Percentiles rank a stretch among this genome's conserved stretches.
These are phyloP conservation scores for Tor tambroides DNA, from an alignment of 2,113 vertebrate genomes.

Conservation along the genomic window DNA sequence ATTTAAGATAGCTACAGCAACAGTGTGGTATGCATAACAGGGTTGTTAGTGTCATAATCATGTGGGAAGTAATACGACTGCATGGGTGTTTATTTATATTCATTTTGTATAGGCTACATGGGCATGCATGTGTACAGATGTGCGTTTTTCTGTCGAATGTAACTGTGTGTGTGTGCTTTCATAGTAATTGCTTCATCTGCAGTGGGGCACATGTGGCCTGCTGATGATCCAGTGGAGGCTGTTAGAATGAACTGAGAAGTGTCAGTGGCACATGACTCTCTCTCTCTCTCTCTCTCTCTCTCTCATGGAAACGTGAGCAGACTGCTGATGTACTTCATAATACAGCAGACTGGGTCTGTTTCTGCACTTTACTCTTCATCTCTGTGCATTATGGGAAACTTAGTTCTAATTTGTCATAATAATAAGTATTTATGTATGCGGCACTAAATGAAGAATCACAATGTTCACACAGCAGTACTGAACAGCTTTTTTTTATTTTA, in stretches of 20 bases:
- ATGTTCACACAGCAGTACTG: not conserved
- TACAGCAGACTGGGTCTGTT: slow-evolving; percentile 30
- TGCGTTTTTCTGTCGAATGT: not conserved
- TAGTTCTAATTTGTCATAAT: not conserved
- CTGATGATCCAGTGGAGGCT: slow-evolving; percentile 35
- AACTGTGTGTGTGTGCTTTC: slow-evolving; percentile 27
- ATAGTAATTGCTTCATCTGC: slow-evolving; percentile 53
- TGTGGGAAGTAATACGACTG: not conserved
- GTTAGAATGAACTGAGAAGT: slow-evolving; percentile 54
- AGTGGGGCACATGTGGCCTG: slow-evolving; percentile 37
- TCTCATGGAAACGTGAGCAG: slow-evolving; percentile 35
- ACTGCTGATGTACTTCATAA: slow-evolving; percentile 29
- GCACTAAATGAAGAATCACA: not conserved
- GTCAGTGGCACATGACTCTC: slow-evolving; percentile 63
- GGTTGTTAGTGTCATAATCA: slow-evolving; percentile 9
- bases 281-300: slow-evolving; percentile 34
- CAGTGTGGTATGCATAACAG: not conserved
- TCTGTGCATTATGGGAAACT: not conserved
- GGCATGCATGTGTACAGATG: not conserved
- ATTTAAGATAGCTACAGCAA: not conserved
- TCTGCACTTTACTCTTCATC: not conserved
- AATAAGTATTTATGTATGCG: not conserved
- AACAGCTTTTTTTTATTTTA: too few relatives aligned
- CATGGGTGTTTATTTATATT: not conserved
- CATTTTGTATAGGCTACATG: not conserved